Percentiles rank a stretch among this genome's conserved stretches.
Conservation (phyloP, 1,140 invertebrate genomes). For the Magallana angulata region DNA sequence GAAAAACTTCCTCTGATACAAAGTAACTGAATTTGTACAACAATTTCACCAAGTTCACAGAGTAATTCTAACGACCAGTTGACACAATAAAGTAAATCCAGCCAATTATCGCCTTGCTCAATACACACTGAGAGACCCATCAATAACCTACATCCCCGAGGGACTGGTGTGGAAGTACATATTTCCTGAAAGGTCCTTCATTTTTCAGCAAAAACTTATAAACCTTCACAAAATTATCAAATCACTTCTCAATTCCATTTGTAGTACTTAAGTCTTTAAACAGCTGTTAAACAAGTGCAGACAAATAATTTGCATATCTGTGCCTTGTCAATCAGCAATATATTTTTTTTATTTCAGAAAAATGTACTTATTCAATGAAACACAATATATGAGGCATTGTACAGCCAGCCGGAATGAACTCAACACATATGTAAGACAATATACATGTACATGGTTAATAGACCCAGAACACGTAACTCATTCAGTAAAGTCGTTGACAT, state of each 20-base stretch:
- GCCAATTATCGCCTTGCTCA: background rate
- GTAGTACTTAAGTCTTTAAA: background rate
- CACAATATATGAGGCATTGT: conserved; percentile 15
- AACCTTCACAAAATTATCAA: background rate
- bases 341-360: background rate
- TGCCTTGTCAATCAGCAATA: background rate
- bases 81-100: background rate
- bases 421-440: conserved; percentile 1
- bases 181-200: conserved; percentile 32
- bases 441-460: background rate
- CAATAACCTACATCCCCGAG: background rate
- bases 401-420: background rate
- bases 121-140: background rate
- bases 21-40: too few relatives aligned
- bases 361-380: conserved; percentile 16
- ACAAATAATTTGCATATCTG: background rate
- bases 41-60: background rate
- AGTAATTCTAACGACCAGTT: background rate
- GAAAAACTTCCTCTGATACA: too few relatives aligned
- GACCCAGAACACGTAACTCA: background rate
- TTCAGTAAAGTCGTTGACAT: background rate
- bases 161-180: conserved; percentile 24
- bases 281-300: conserved; percentile 1
- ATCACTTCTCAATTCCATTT: background rate
- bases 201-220: background rate